Evolutionary conservation across 2,797 vertebrate species (phyloP), one percentile per base, ranked within the genome.

Genomic region (Hoplostethus atlanticus): DNA sequence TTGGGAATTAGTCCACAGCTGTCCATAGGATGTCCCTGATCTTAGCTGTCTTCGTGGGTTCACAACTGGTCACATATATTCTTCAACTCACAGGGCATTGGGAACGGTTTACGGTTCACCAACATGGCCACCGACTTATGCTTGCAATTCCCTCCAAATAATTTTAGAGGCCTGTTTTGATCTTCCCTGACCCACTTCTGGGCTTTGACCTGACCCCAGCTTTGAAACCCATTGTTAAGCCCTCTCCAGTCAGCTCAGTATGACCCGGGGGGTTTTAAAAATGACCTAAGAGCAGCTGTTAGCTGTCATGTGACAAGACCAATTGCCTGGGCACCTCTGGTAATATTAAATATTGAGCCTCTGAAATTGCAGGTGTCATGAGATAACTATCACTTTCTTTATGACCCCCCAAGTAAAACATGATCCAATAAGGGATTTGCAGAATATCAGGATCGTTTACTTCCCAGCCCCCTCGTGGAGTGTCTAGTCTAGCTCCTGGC

Each of bases 1-100:
- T 87, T 89, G 81, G 64, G 85, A 87, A 91, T 91, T 86, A 73
- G 78, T 87, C 44, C 84, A 87, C 90, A 91, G 89, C 91, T 91
- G 89, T 85, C 83, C 78, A 46, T 34, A 30, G 46, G 30, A 8
- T 50, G 2, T 48, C 38, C 61, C 47, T 36, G 46, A 30, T 53
- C 60, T 55, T 60, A 17, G 53, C 64, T 69, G 64, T 70, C 65
- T 64, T 76, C 55, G 15, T 58, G 63, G 52, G 11, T 56, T 69
- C 69, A 68, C 62, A 55, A 28, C 64, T 61, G 30, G 0, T 47
- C 28, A 44, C 55, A 28, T 66, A 52, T 63, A 54, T 11, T 44
- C 53, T 69, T 80, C 47, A 21, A n/a, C 12, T 34, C 54, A 56
- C 54, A 67, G 53, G 25, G 11, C 46, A 72, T 69, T 46, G 53